Conservation (phyloP, 37 sponge, comb jelly and placozoan species). For the Dysidea cf. avara region DNA sequence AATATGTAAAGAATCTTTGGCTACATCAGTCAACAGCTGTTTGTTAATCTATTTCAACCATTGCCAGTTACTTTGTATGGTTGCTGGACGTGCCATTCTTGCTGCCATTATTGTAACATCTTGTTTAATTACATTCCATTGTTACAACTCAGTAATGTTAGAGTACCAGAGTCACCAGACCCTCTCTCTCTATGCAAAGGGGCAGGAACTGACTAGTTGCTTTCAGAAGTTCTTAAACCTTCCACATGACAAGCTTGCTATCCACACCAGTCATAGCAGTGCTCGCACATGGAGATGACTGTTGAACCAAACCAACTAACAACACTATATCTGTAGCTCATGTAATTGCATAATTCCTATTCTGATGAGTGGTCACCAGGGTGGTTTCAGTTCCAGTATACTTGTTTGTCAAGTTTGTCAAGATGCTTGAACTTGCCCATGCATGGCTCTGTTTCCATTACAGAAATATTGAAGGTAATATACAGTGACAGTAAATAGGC, state of each 20-base stretch:
- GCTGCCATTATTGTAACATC: no score
- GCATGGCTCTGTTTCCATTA: slow-evolving; percentile 75
- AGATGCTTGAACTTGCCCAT: slow-evolving; percentile 94
- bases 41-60: no score
- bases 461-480: not conserved
- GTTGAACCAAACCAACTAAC: not conserved
- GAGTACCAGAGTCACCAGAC: no score
- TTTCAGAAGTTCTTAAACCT: slow-evolving; percentile 22
- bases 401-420: slow-evolving; percentile 84
- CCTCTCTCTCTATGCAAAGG: no score
- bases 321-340: slow-evolving; percentile 5
- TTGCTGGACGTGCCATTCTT: no score
- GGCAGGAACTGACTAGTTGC: no score
- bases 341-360: slow-evolving; percentile 90
- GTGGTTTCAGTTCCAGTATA: slow-evolving; percentile 40
- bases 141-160: no score
- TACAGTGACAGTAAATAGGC: not conserved
- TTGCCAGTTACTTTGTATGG: no score
- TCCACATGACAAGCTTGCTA: slow-evolving; percentile 89
- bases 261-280: slow-evolving; percentile 91
- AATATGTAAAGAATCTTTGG: no score
- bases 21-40: no score
- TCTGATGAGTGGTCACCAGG: slow-evolving; percentile 89
- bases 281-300: slow-evolving; percentile 32
- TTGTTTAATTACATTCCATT: no score